Conservation (phyloP, 2,888 invertebrate genomes). For the Blastobasis adustella region DNA sequence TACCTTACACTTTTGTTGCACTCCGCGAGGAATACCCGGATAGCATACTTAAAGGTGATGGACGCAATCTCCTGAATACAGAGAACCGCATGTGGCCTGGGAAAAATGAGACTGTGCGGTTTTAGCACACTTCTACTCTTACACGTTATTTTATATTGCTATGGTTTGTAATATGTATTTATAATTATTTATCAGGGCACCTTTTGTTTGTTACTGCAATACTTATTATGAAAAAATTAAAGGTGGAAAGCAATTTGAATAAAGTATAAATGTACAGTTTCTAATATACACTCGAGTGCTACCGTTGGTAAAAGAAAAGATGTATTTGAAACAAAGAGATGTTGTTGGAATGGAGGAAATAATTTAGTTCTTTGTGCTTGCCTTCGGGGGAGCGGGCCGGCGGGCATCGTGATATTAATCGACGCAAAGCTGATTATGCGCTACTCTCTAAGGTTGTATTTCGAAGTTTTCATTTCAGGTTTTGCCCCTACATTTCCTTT, state of each 20-base stretch:
- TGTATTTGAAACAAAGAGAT: slow-evolving; percentile 56
- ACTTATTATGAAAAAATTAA: too few relatives aligned
- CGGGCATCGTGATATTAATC: slow-evolving; percentile 64
- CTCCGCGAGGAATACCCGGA: neutral
- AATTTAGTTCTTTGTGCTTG: slow-evolving; percentile 67
- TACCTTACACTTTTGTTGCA: slow-evolving; percentile 11
- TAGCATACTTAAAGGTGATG: neutral
- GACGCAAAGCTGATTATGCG: slow-evolving; percentile 67
- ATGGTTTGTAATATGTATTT: too few relatives aligned
- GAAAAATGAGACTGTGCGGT: neutral
- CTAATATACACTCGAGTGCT: neutral
- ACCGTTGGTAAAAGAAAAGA: slow-evolving; percentile 20
- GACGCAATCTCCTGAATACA: neutral
- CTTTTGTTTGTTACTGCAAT: too few relatives aligned
- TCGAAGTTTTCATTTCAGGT: slow-evolving; percentile 40
- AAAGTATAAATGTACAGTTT: too few relatives aligned
- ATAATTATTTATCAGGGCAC: too few relatives aligned
- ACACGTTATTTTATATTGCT: too few relatives aligned
- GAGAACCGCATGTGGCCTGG: neutral
- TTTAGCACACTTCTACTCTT: neutral
- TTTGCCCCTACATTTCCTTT: slow-evolving; percentile 5
- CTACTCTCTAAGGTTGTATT: slow-evolving; percentile 48
- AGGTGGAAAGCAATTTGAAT: too few relatives aligned
- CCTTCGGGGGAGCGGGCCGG: slow-evolving; percentile 45
- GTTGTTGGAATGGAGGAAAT: slow-evolving; percentile 59